Conservation (phyloP, 2,113 vertebrate species). For the Actinemys pallida region DNA sequence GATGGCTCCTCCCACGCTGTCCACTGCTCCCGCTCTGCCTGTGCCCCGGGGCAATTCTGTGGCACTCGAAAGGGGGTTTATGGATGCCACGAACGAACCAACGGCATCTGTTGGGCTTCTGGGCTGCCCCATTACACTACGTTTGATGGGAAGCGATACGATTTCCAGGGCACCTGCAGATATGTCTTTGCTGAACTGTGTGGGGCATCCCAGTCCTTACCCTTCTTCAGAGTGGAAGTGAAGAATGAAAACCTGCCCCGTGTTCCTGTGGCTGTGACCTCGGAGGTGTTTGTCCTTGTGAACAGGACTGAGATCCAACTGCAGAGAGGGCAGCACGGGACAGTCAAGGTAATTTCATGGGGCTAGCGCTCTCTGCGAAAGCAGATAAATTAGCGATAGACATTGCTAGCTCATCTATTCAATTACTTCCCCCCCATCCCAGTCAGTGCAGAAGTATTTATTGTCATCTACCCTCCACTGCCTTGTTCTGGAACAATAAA, state of each 20-base stretch:
- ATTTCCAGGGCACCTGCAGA: constrained; percentile 73
- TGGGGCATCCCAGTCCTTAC: neutral
- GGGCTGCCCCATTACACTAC: constrained; percentile 76
- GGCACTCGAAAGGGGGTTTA: constrained; percentile 49
- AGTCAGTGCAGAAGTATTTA: neutral
- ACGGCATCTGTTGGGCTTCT: constrained; percentile 70
- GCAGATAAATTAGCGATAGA: neutral
- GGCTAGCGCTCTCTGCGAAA: too few relatives aligned
- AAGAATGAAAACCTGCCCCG: constrained; percentile 58
- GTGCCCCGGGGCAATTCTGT: constrained; percentile 65
- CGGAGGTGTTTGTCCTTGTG: constrained; percentile 72
- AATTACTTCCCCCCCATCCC: neutral
- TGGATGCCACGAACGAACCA: constrained; percentile 63
- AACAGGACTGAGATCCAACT: constrained; percentile 57
- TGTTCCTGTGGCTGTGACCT: constrained; percentile 38
- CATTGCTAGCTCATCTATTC: neutral
- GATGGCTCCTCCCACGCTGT: constrained; percentile 40
- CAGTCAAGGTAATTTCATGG: constrained; percentile 54
- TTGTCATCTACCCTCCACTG: neutral
- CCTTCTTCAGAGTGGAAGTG: constrained; percentile 72
- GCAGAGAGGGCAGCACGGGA: neutral
- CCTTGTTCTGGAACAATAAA: too few relatives aligned
- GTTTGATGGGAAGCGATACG: constrained; percentile 64
- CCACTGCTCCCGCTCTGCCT: constrained; percentile 50
- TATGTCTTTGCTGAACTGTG: constrained; percentile 66